Percentiles rank a stretch among this genome's conserved stretches.
These are phyloP conservation scores for Glaucomys volans DNA, from an alignment of 2,113 vertebrate genomes.

Conservation along the genomic window DNA sequence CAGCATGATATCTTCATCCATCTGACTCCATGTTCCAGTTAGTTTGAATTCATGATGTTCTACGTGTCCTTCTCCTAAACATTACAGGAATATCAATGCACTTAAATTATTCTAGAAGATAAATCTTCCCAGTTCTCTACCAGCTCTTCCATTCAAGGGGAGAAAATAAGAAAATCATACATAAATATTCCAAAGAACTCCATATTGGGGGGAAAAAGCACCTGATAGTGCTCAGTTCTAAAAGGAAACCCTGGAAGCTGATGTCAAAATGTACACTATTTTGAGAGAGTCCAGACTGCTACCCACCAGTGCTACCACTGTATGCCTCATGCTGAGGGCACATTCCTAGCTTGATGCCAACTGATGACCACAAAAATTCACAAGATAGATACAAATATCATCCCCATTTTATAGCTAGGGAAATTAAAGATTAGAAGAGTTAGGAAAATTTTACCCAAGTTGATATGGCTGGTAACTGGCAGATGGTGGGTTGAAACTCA, in stretches of 20 bases:
- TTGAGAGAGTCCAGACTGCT: neutral
- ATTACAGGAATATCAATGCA: neutral
- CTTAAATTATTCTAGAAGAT: constrained; percentile 9
- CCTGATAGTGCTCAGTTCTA: neutral
- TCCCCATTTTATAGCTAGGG: neutral
- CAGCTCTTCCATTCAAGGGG: neutral
- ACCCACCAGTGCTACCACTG: neutral
- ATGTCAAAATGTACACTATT: neutral
- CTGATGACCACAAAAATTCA: neutral
- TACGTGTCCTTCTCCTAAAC: neutral
- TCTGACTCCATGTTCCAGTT: neutral
- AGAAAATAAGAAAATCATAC: neutral
- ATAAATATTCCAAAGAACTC: neutral
- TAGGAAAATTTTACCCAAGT: neutral
- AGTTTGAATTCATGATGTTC: neutral
- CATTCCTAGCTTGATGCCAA: neutral
- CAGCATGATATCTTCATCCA: neutral
- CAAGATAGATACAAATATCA: neutral
- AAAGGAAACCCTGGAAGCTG: neutral
- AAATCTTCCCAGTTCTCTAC: neutral
- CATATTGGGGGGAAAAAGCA: neutral
- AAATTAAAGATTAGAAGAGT: neutral
- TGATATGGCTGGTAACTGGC: neutral
- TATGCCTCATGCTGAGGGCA: neutral
- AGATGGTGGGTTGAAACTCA: constrained; percentile 24